Percentiles rank a stretch among this genome's conserved stretches.
These are phyloP conservation scores for Drosophila mayri DNA, from an alignment of 1,140 invertebrate genomes.

Conservation along the genomic window DNA sequence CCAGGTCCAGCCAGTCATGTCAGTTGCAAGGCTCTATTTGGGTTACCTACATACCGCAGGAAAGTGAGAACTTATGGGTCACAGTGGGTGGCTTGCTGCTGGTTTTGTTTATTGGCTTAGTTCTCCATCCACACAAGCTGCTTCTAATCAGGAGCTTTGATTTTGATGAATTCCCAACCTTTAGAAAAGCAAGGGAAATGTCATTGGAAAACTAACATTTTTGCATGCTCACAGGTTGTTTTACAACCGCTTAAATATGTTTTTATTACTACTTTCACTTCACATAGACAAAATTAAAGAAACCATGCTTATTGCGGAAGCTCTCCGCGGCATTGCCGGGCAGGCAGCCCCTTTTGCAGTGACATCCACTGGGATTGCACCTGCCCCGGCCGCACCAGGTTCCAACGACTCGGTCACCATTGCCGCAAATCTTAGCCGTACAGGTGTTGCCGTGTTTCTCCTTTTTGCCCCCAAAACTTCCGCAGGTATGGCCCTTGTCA, in stretches of 20 bases:
- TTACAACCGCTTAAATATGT: not conserved
- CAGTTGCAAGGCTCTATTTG: constrained; percentile 59
- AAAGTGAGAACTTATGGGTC: constrained; percentile 55
- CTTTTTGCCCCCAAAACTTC: constrained; percentile 41
- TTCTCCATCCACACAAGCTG: constrained; percentile 5
- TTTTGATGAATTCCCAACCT: constrained; percentile 23
- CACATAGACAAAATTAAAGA: constrained; percentile 46
- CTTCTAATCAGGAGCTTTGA: constrained; percentile 17
- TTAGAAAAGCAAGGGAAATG: not conserved
- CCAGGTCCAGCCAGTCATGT: constrained; percentile 11
- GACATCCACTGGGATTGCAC: constrained; percentile 41
- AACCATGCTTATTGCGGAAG: constrained; percentile 38
- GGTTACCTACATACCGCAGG: constrained; percentile 55
- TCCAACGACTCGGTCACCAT: constrained; percentile 25
- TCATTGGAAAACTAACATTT: not conserved
- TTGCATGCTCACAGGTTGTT: not conserved
- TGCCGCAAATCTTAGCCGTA: constrained; percentile 42
- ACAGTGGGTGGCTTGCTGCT: constrained; percentile 15
- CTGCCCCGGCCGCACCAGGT: constrained; percentile 44
- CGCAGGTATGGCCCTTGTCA: constrained; percentile 1
- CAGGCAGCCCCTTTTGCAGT: constrained; percentile 40
- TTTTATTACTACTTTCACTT: not conserved
- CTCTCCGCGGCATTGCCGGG: constrained; percentile 26
- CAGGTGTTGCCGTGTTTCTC: constrained; percentile 21
- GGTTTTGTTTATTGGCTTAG: constrained; percentile 26